Evolutionary conservation across 2,113 vertebrate species (phyloP).

Genomic region (Hypanus sabinus): DNA sequence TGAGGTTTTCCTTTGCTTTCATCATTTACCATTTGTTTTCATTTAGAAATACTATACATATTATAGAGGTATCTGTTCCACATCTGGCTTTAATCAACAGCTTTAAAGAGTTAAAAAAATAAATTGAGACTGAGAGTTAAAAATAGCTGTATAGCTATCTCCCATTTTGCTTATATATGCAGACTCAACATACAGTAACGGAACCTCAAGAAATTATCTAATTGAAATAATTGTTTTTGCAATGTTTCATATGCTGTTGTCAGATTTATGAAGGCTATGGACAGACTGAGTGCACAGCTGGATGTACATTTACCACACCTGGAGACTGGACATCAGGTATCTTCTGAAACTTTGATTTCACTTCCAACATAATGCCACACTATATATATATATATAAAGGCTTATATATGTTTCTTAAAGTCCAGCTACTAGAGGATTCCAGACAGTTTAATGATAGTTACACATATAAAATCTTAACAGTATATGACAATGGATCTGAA

Average conservation of each 20-base stretch:
- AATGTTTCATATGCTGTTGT: not conserved
- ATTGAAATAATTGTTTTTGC: not conserved
- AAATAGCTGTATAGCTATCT: not conserved
- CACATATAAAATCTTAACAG: too few relatives aligned
- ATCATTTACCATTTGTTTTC: not conserved
- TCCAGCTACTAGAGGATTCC: not conserved
- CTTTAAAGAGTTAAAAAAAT: not conserved
- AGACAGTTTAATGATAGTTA: not conserved
- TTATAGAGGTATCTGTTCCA: not conserved
- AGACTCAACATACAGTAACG: not conserved
- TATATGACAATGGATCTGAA: too few relatives aligned
- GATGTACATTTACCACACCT: slow-evolving; percentile 91
- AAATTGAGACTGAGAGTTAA: not conserved
- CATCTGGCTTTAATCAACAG: not conserved
- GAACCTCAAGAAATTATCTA: not conserved
- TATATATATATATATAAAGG: not conserved
- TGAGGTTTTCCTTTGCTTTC: not conserved
- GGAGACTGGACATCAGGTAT: slow-evolving; percentile 98
- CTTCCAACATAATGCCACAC: not conserved
- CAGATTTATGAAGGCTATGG: slow-evolving; percentile 97
- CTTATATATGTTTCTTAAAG: not conserved
- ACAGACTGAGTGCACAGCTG: slow-evolving; percentile 95
- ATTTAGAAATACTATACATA: not conserved
- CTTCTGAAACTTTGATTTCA: not conserved
- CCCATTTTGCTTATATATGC: not conserved